Percentiles rank a stretch among this genome's conserved stretches.
Conservation (phyloP, 1,140 invertebrate genomes). For the Saccostrea cuccullata region DNA sequence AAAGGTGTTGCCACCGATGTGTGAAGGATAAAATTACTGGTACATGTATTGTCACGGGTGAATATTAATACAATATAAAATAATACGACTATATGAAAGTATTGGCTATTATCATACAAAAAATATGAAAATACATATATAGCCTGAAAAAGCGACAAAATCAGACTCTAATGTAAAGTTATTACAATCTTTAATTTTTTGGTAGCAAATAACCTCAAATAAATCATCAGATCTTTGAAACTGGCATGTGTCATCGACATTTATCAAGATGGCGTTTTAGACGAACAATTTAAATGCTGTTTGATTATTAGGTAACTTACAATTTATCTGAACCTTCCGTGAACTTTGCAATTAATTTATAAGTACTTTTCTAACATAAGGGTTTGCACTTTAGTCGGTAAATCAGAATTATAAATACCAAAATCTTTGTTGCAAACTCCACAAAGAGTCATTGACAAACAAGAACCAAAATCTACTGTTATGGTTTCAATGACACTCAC, state of each 20-base stretch:
- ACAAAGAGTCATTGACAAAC: background rate
- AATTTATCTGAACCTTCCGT: background rate
- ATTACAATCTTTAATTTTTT: background rate
- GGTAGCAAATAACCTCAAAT: background rate
- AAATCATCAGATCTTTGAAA: background rate
- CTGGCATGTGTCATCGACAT: background rate
- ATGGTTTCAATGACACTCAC: background rate
- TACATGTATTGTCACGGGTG: too few relatives aligned
- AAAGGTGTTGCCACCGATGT: too few relatives aligned
- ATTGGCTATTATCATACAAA: too few relatives aligned
- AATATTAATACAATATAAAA: too few relatives aligned
- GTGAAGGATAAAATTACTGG: too few relatives aligned
- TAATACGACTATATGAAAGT: too few relatives aligned
- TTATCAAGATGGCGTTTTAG: background rate
- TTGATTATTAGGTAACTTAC: background rate
- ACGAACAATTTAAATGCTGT: background rate
- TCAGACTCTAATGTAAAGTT: background rate
- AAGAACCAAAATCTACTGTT: background rate
- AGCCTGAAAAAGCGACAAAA: background rate
- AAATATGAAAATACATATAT: too few relatives aligned
- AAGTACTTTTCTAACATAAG: background rate
- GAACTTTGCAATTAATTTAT: background rate
- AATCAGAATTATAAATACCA: background rate
- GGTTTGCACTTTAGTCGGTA: background rate
- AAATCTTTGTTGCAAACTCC: background rate